Evolutionary conservation across 2,797 vertebrate species (phyloP).

Genomic region (Echeneis naucrates): DNA sequence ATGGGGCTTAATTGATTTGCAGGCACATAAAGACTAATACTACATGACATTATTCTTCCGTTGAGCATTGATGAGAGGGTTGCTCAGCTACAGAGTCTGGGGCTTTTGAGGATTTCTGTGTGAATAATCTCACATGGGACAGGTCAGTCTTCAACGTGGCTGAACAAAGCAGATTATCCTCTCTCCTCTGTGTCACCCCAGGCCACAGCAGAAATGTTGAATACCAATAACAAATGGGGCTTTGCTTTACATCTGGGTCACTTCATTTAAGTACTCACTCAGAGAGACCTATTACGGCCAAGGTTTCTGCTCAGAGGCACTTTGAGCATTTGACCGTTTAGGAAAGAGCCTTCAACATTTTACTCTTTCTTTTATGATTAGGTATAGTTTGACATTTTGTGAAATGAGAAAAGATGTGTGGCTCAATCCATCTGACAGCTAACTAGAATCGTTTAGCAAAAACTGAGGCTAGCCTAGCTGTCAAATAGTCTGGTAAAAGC

Average conservation of each 20-base stretch:
- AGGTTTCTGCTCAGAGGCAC: slow-evolving; percentile 24
- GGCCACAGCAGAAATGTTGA: slow-evolving; percentile 43
- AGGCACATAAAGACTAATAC: slow-evolving; percentile 6
- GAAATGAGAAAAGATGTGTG: not conserved
- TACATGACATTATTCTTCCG: slow-evolving; percentile 16
- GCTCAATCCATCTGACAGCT: not conserved
- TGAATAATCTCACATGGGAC: slow-evolving; percentile 66
- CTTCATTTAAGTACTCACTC: slow-evolving; percentile 18
- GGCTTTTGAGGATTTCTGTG: slow-evolving; percentile 46
- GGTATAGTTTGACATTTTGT: too few species aligned
- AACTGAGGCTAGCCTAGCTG: not conserved
- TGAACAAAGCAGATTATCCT: slow-evolving; percentile 69
- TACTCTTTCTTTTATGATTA: too few species aligned
- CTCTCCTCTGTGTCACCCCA: slow-evolving; percentile 23
- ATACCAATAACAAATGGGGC: slow-evolving; percentile 15
- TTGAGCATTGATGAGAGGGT: slow-evolving; percentile 6
- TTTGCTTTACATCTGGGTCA: slow-evolving; percentile 17
- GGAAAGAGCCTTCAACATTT: too few species aligned
- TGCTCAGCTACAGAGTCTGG: slow-evolving; percentile 2
- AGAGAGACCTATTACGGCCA: slow-evolving; percentile 11
- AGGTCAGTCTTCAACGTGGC: slow-evolving; percentile 54
- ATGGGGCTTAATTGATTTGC: slow-evolving; percentile 55
- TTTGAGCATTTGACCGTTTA: not conserved
- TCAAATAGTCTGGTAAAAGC: not conserved
- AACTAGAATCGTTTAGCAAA: not conserved